Base-by-base conservation (phyloP, 2,888 invertebrate genomes). In the Drosophila cracens region DNA sequence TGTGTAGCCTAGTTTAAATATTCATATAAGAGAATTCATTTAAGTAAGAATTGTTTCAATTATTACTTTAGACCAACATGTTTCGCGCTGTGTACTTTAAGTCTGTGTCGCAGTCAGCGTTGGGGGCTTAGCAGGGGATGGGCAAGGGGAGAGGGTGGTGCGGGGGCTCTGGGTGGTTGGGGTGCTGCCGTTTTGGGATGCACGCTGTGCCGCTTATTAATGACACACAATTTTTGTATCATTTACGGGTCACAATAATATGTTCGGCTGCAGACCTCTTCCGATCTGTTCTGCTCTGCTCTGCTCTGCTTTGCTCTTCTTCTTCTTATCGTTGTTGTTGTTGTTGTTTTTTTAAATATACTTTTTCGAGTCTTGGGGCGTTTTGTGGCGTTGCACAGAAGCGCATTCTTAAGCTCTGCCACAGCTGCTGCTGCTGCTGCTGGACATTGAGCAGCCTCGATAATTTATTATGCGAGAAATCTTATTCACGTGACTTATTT, bases 381-480 rank as follows among this genome's bases (percentile, higher is more conserved):
- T 59, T 54, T 66, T 63, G 68, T 71, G 70, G 82, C 78, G 87
- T 82, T 89, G 86, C 87, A 87, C 86, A 87, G 86, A 89, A 87
- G 86, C 86, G 89, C 86, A 87, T 87, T 88, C 79, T 88, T 89
- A 75, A 85, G 82, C 82, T 68, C 34, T 66, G 59, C 49, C 67
- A 38, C 69, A 54, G 65, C 60, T 51, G 57, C 40, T 4, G 54
- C 34, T 21, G 25, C n/a, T 31, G 52, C 21, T 33, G 53, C 49
- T 46, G 59, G 66, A 53, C 74, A 59, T 54, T 79, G 73, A 63
- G 65, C 73, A 81, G 78, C 70, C 61, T 82, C 87, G 87, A 91
- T 92, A 91, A 92, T 92, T 92, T 92, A 92, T 92, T 91, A 91
- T 89, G 91, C 91, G 91, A 90, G 92, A 91, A 92, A 92, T 92